Evolutionary conservation across 2,113 vertebrate genomes (phyloP).

Genomic region (Clarias gariepinus): DNA sequence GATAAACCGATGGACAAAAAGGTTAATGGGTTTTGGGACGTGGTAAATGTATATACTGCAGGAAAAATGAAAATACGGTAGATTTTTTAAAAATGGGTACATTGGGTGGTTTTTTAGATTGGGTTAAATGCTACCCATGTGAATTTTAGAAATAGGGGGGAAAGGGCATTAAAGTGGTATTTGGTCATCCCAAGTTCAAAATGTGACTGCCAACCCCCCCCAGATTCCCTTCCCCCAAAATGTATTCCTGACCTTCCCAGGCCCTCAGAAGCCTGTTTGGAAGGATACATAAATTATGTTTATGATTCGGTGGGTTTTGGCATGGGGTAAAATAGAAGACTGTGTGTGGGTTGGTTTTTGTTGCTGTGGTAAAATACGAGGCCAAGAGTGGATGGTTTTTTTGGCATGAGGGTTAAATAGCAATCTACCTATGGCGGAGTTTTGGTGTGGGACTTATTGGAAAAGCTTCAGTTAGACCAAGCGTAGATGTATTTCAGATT

Average conservation of each 20-base stretch:
- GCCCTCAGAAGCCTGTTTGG: background rate
- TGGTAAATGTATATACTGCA: background rate
- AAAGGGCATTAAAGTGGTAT: background rate
- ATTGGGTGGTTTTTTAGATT: background rate
- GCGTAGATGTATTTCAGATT: background rate
- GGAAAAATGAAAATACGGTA: background rate
- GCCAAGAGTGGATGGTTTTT: background rate
- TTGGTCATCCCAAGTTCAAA: background rate
- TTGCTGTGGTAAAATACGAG: background rate
- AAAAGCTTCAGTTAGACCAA: background rate
- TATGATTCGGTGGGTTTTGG: conserved; percentile 4
- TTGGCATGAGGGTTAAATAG: background rate
- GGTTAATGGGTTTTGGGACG: background rate
- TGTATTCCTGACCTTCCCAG: conserved; percentile 4
- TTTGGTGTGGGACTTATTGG: background rate
- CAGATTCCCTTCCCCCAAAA: background rate
- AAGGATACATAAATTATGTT: conserved; percentile 25
- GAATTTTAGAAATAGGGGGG: background rate
- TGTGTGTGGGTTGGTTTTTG: background rate
- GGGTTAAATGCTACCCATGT: background rate
- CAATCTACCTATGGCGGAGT: background rate
- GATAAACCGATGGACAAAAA: background rate
- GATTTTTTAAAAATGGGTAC: background rate
- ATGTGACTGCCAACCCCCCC: background rate
- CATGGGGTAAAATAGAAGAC: background rate